These are phyloP conservation scores for Agrilus biguttatus DNA, from an alignment of 2,888 invertebrate genomes.

Conservation along the genomic window DNA sequence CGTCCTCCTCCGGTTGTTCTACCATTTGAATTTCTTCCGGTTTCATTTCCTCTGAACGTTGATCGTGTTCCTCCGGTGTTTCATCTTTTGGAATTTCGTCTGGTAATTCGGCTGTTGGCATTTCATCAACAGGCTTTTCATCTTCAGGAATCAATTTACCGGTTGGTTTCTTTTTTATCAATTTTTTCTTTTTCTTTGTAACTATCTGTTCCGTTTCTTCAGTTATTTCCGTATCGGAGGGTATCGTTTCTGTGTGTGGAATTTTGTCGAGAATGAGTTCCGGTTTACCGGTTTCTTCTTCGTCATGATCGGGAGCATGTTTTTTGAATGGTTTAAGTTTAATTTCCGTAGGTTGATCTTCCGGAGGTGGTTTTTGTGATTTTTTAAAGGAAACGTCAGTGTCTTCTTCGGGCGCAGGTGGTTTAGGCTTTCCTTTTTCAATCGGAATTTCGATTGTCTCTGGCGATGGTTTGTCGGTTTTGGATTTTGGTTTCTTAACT, in stretches of 20 bases:
- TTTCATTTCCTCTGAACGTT: conserved; percentile 27
- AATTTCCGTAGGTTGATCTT: too few species aligned
- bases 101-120: conserved; percentile 29
- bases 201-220: too few species aligned
- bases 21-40: conserved; percentile 22
- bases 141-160: conserved; percentile 8
- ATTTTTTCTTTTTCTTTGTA: conserved; percentile 16
- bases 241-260: too few species aligned
- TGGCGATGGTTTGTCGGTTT: conserved; percentile 12
- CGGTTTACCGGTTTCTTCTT: too few species aligned
- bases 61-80: conserved; percentile 27
- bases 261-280: too few species aligned
- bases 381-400: too few species aligned
- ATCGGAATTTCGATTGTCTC: conserved; percentile 21
- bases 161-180: conserved; percentile 20
- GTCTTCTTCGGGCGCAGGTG: too few species aligned
- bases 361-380: too few species aligned
- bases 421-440: conserved; percentile 4
- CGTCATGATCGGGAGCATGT: too few species aligned
- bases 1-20: conserved; percentile 17
- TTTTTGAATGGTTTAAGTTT: too few species aligned
- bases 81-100: conserved; percentile 26
- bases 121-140: conserved; percentile 23
- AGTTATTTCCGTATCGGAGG: too few species aligned
- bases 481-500: conserved; percentile 14